Conservation (phyloP, 2,113 vertebrate genomes). For the Entosphenus tridentatus region DNA sequence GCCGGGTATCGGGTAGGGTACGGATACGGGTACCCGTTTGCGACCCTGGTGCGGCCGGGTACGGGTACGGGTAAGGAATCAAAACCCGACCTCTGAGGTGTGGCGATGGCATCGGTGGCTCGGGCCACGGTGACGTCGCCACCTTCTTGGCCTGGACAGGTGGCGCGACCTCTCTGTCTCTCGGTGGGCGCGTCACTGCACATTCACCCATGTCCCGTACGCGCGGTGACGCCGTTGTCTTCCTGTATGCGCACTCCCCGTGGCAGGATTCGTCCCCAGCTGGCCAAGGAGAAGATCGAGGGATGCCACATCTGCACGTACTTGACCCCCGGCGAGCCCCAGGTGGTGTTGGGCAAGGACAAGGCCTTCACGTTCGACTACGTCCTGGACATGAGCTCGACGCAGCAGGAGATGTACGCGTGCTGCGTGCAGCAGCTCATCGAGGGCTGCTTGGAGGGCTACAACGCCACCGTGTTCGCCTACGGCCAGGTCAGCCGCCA, state of each 20-base stretch:
- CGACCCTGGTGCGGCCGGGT: too few relatives aligned
- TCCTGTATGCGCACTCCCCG: not conserved
- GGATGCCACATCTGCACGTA: slow-evolving; percentile 93
- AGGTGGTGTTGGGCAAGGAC: slow-evolving; percentile 86
- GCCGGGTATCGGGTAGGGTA: too few relatives aligned
- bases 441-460: slow-evolving; percentile 86
- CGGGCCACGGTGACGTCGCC: too few relatives aligned
- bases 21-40: too few relatives aligned
- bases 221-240: too few relatives aligned
- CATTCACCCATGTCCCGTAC: too few relatives aligned
- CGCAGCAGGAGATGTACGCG: slow-evolving; percentile 55
- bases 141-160: too few relatives aligned
- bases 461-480: slow-evolving; percentile 89
- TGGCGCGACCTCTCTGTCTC: too few relatives aligned
- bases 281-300: slow-evolving; percentile 88
- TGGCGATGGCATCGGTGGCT: too few relatives aligned
- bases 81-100: too few relatives aligned
- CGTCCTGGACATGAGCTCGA: slow-evolving; percentile 65
- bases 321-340: slow-evolving; percentile 69
- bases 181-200: too few relatives aligned
- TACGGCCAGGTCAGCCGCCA: slow-evolving; percentile 50
- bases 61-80: too few relatives aligned
- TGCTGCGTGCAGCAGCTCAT: slow-evolving; percentile 73
- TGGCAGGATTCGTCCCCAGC: slow-evolving; percentile 68
- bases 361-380: slow-evolving; percentile 92